Percentiles rank a stretch among this genome's conserved stretches.
Conservation (phyloP, 2,113 vertebrate genomes). For the Pseudorectes ferrugineus region DNA sequence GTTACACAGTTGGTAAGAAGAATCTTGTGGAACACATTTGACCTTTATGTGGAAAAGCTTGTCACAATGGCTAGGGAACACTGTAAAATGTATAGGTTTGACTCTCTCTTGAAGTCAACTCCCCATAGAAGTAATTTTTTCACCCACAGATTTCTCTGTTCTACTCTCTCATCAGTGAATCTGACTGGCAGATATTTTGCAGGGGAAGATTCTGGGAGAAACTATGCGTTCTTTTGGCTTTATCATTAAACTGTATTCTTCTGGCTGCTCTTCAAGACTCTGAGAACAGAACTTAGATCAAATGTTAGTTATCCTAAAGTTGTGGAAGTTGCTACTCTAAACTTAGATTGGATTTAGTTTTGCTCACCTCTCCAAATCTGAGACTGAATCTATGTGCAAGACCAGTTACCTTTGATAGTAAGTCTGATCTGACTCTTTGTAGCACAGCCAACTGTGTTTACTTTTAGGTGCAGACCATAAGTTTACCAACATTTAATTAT, state of each 20-base stretch:
- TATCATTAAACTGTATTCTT: background rate
- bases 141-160: background rate
- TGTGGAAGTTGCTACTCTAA: background rate
- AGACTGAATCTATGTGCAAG: background rate
- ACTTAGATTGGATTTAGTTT: background rate
- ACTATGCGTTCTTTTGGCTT: background rate
- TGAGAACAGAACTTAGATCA: background rate
- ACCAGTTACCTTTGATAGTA: background rate
- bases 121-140: background rate
- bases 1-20: background rate
- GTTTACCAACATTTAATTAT: background rate
- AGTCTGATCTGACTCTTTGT: background rate
- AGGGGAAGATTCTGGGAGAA: background rate
- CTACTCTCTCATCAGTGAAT: background rate
- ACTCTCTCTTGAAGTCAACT: background rate
- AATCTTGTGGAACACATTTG: background rate
- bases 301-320: background rate
- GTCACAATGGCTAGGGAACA: background rate
- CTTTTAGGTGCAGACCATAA: background rate
- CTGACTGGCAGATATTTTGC: background rate
- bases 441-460: background rate
- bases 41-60: background rate
- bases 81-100: background rate
- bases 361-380: background rate
- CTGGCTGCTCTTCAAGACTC: background rate